Conservation (phyloP, 2,797 vertebrate genomes). For the Amblyraja radiata region DNA sequence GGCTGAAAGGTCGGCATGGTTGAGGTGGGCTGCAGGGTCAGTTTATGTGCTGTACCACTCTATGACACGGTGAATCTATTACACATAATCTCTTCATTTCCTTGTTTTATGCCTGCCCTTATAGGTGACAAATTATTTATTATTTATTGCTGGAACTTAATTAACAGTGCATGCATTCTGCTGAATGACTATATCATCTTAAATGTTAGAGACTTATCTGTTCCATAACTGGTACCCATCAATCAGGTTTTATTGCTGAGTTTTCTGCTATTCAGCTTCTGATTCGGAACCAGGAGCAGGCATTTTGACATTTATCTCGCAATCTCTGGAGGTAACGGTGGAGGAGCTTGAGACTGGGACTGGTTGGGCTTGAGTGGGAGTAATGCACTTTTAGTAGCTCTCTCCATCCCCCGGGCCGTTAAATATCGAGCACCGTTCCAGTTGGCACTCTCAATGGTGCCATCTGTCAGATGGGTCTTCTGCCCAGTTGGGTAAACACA, state of each 20-base stretch:
- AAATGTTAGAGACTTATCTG: background rate
- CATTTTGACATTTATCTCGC: background rate
- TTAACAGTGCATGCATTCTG: background rate
- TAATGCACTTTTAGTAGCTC: background rate
- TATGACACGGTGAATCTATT: no score
- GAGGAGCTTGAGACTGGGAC: background rate
- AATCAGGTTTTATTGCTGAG: background rate
- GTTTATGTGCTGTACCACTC: no score
- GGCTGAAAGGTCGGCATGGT: no score
- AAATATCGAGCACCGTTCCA: no score
- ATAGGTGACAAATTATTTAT: background rate
- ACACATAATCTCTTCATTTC: background rate
- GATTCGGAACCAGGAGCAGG: background rate
- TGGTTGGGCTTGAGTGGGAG: background rate
- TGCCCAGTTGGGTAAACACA: no score
- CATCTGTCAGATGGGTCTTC: no score
- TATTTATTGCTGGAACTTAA: background rate
- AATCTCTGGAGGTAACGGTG: background rate
- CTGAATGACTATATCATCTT: background rate
- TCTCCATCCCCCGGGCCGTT: background rate
- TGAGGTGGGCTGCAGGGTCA: no score
- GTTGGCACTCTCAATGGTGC: no score
- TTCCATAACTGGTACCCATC: background rate
- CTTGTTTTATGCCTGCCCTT: background rate
- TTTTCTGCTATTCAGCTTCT: background rate